Evolutionary conservation across 2,797 vertebrate genomes (phyloP).

Genomic region (Acanthurus lineatus): DNA sequence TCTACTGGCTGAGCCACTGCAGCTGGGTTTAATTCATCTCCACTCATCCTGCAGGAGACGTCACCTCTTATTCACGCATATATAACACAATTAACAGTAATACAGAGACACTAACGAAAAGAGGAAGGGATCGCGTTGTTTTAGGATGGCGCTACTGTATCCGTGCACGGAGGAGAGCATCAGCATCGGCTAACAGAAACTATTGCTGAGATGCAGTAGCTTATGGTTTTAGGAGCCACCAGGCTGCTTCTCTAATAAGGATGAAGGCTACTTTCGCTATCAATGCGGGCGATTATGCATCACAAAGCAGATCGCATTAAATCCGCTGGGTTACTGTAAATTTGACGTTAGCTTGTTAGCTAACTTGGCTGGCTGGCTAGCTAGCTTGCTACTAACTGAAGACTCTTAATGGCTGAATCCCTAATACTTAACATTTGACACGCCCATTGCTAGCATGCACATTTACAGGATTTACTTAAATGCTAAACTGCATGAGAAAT

Average conservation of each 20-base stretch:
- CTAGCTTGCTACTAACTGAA: conserved; percentile 24
- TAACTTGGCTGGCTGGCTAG: conserved; percentile 27
- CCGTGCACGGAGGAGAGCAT: conserved; percentile 11
- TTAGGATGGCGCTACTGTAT: neutral
- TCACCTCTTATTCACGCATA: neutral
- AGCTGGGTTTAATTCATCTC: conserved; percentile 91
- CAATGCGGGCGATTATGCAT: conserved; percentile 33
- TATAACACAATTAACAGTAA: neutral
- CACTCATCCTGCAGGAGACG: conserved; percentile 88
- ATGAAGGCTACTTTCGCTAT: conserved; percentile 60
- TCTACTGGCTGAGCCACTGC: conserved; percentile 89
- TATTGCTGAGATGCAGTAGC: conserved; percentile 19
- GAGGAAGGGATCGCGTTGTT: neutral
- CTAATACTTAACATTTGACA: conserved; percentile 32
- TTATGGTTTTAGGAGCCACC: conserved; percentile 34
- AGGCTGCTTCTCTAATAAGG: conserved; percentile 43
- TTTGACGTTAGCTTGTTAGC: conserved; percentile 60
- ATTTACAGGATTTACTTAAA: neutral
- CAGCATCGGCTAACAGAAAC: conserved; percentile 34
- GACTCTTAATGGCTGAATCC: conserved; percentile 24
- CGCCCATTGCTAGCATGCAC: neutral
- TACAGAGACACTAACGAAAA: neutral
- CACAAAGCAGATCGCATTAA: conserved; percentile 46
- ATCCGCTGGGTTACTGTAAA: conserved; percentile 7
- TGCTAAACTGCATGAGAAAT: neutral